Evolutionary conservation across 53 echinoderm and acorn worm species (phyloP).

Genomic region (Holothuria scabra): DNA sequence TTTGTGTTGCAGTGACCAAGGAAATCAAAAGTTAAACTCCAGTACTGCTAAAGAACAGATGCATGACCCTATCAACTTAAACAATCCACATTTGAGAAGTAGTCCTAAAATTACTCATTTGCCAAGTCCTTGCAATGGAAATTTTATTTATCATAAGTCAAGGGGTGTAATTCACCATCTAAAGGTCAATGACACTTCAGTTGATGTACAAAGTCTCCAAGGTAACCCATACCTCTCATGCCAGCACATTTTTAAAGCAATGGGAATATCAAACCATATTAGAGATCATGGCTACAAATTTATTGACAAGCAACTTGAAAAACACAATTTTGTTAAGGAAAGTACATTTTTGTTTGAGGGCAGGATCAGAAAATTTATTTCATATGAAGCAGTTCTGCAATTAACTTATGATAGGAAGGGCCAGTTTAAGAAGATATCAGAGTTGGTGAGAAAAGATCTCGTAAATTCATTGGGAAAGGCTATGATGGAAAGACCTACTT

Average conservation of each 20-base stretch:
- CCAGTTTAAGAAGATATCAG: neutral
- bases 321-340: neutral
- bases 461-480: neutral
- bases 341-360: neutral
- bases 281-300: neutral
- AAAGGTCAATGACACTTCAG: neutral
- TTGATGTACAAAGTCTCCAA: neutral
- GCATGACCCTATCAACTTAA: too few relatives aligned
- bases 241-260: constrained; percentile 3
- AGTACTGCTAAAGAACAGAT: too few relatives aligned
- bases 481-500: too few relatives aligned
- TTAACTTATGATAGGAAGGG: neutral
- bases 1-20: too few relatives aligned
- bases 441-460: neutral
- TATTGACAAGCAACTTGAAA: neutral
- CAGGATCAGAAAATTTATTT: neutral
- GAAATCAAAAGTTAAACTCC: too few relatives aligned
- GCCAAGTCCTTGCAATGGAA: too few relatives aligned
- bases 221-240: neutral
- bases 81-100: too few relatives aligned
- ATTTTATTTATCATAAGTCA: too few relatives aligned
- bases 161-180: neutral
- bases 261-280: neutral
- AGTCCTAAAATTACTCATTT: too few relatives aligned
- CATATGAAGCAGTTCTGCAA: neutral